Evolutionary conservation across 2,113 vertebrate genomes (phyloP).

Genomic region (Platycercus adscitus): DNA sequence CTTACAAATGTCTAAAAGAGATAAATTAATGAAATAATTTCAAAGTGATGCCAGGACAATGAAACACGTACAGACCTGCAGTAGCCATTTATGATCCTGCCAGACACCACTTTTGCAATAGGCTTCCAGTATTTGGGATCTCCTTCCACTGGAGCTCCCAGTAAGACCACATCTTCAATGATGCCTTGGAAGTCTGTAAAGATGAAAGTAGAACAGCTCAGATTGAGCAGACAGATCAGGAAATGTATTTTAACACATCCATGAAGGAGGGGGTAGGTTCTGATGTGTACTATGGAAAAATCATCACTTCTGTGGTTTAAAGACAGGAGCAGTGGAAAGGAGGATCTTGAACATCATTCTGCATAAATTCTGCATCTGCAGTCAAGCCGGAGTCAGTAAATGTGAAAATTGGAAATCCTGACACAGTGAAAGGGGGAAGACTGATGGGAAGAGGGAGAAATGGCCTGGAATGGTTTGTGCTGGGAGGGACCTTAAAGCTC

Average conservation of each 20-base stretch:
- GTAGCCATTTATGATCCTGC: slow-evolving; percentile 93
- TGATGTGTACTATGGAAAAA: neutral
- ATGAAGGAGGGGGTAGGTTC: neutral
- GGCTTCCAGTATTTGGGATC: slow-evolving; percentile 88
- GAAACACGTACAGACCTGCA: slow-evolving; percentile 82
- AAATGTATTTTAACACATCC: neutral
- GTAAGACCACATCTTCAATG: slow-evolving; percentile 89
- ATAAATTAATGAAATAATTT: neutral
- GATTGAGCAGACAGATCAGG: neutral
- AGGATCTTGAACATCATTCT: neutral
- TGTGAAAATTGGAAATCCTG: neutral
- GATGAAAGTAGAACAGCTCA: neutral
- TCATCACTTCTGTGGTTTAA: neutral
- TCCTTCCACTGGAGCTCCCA: slow-evolving; percentile 94
- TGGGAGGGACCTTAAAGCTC: neutral
- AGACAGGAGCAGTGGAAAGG: neutral
- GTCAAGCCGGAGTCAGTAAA: neutral
- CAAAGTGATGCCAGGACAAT: fast-evolving
- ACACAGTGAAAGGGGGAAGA: neutral
- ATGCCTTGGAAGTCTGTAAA: slow-evolving; percentile 86
- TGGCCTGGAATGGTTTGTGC: neutral
- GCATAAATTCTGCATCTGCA: neutral
- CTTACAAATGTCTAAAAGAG: neutral
- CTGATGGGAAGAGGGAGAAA: neutral
- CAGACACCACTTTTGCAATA: slow-evolving; percentile 86